A percentile compares a stretch with the other conserved stretches of the same genome.
Conservation (phyloP, 2,888 invertebrate species). For the Aphrophora alni region DNA sequence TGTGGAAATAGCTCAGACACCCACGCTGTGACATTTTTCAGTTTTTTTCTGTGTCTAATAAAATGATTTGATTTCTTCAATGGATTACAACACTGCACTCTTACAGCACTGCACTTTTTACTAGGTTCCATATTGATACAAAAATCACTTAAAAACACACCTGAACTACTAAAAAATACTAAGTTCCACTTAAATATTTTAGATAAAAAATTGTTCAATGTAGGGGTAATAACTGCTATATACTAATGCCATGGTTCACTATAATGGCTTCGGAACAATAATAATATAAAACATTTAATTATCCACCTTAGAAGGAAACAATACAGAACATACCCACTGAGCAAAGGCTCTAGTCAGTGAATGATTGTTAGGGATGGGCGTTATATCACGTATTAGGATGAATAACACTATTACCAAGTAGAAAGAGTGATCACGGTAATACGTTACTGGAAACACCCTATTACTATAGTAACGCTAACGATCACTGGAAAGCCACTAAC, state of each 20-base stretch:
- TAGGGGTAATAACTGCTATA: not conserved
- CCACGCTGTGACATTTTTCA: constrained; percentile 2
- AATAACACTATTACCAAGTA: too few species aligned
- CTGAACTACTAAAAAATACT: not conserved
- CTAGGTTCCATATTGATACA: constrained; percentile 2
- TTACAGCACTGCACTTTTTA: constrained; percentile 7
- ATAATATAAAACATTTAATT: not conserved
- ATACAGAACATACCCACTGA: not conserved
- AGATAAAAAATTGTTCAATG: not conserved
- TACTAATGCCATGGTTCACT: not conserved
- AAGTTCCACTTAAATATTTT: not conserved
- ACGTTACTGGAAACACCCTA: too few species aligned
- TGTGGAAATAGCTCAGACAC: constrained; percentile 5
- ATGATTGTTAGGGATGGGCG: too few species aligned
- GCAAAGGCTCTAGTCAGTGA: not conserved
- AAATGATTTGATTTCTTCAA: constrained; percentile 10
- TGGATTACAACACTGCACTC: constrained; percentile 15
- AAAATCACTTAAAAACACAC: not conserved
- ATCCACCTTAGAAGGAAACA: too few species aligned
- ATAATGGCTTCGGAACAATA: not conserved
- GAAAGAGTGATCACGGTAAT: too few species aligned
- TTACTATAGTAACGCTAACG: too few species aligned
- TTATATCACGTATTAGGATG: too few species aligned
- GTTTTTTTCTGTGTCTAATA: constrained; percentile 22
- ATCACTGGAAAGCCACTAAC: too few species aligned